These are phyloP conservation scores for Asbolus verrucosus DNA, from an alignment of 1,140 invertebrate species.

Conservation along the genomic window DNA sequence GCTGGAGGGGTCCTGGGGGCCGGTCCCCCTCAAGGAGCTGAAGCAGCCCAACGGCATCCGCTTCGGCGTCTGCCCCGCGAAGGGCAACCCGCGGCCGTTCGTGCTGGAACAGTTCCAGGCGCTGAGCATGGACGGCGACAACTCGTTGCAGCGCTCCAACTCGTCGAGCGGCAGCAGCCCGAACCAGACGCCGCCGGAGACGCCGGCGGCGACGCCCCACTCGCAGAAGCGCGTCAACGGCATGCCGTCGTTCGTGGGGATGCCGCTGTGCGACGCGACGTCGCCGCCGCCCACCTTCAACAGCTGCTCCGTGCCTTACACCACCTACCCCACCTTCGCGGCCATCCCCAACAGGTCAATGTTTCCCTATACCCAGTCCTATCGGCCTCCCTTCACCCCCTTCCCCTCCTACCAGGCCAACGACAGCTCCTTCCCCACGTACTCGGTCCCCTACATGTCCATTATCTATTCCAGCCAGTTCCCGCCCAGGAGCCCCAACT, in stretches of 20 bases:
- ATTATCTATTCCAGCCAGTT: constrained; percentile 66
- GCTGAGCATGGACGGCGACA: constrained; percentile 67
- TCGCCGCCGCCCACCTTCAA: constrained; percentile 65
- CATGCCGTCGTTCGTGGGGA: constrained; percentile 57
- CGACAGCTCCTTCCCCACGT: constrained; percentile 59
- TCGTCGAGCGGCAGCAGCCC: constrained; percentile 73
- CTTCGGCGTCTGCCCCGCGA: constrained; percentile 41
- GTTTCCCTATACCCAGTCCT: constrained; percentile 50
- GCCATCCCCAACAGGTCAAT: constrained; percentile 62
- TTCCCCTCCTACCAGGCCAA: constrained; percentile 53
- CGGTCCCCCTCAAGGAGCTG: constrained; percentile 56
- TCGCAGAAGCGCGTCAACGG: constrained; percentile 64
- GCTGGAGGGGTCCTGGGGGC: constrained; percentile 9
- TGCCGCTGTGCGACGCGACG: constrained; percentile 66
- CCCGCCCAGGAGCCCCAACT: constrained; percentile 67
- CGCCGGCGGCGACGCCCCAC: constrained; percentile 69
- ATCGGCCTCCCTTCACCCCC: constrained; percentile 54
- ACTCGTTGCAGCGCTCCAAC: constrained; percentile 68
- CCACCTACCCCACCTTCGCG: constrained; percentile 64
- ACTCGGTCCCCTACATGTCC: constrained; percentile 66
- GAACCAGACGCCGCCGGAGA: constrained; percentile 72
- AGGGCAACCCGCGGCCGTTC: constrained; percentile 59
- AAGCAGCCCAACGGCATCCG: constrained; percentile 63
- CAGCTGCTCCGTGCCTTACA: constrained; percentile 65
- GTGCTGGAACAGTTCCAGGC: constrained; percentile 66